These are phyloP conservation scores for Lepus oiostolus DNA, from an alignment of 2,797 vertebrate species.

Conservation along the genomic window DNA sequence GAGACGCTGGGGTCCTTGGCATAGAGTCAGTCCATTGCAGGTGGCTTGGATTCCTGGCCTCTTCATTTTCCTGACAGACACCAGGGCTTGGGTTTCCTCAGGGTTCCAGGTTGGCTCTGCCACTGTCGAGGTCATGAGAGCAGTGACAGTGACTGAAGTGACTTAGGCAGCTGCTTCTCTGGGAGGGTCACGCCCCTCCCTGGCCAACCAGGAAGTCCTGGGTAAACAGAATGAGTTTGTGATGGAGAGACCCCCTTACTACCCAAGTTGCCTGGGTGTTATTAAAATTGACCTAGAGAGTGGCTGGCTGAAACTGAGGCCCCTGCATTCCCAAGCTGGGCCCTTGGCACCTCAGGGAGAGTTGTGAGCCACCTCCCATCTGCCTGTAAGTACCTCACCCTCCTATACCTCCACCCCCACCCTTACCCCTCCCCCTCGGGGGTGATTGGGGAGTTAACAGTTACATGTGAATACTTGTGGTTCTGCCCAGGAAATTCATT, in stretches of 20 bases:
- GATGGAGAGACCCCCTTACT: not conserved
- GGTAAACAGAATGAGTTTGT: not conserved
- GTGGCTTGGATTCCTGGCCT: slow-evolving; percentile 64
- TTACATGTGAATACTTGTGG: not conserved
- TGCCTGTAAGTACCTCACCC: not conserved
- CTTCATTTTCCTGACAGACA: slow-evolving; percentile 73
- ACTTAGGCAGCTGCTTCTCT: not conserved
- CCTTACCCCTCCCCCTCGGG: too few relatives aligned
- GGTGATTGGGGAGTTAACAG: too few relatives aligned
- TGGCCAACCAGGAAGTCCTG: not conserved
- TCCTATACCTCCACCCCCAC: too few relatives aligned
- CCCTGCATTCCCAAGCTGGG: not conserved
- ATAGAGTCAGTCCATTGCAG: slow-evolving; percentile 20
- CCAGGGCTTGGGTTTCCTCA: slow-evolving; percentile 70
- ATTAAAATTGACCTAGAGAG: not conserved
- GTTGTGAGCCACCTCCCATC: not conserved
- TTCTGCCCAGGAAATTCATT: not conserved
- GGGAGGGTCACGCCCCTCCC: not conserved
- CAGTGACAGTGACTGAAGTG: not conserved
- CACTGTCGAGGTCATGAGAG: fast-evolving
- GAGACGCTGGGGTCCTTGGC: slow-evolving; percentile 29
- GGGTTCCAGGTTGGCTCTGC: slow-evolving; percentile 30
- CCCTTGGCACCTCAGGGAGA: not conserved
- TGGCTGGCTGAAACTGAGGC: not conserved
- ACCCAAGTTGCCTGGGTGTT: not conserved